Evolutionary conservation across 2,888 invertebrate genomes (phyloP), one percentile per base, ranked within the genome.

Genomic region (Amphipoea oculea): DNA sequence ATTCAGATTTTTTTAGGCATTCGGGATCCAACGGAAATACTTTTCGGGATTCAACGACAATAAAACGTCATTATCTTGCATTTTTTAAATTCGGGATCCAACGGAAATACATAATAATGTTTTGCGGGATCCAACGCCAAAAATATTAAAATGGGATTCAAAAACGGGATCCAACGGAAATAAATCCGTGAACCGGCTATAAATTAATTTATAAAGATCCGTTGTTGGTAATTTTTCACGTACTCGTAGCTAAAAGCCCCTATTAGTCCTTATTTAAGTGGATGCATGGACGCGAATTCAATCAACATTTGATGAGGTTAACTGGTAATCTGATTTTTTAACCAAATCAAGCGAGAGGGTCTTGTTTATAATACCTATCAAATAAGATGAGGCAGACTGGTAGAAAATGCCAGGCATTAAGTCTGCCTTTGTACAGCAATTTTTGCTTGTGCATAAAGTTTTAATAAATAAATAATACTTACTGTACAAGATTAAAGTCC

Each of bases 191-290:
- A 51, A 69, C 36, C 14, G n/a, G 42, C 65, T 0, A 65, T 82
- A 82, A 86, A 86, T 82, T 86, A 65, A 82, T 82, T 86, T 54
- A 42, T 36, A 29, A 29, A 65, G 45, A 68, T 81, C 40, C 51
- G 5, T 4, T 51, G 40, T 82, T 45, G 68, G 51, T 74, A 69
- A 69, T 82, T 82, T 82, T 82, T 82, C 42, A 36, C 69, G 66
- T 48, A 48, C 48, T 48, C 48, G 48, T 36, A 17, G 48, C 2
- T 70, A 62, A 29, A 60, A 63, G 62, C 54, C 72, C 45, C 60
- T 40, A 48, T 80, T 76, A 62, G 23, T 80, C 40, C 51, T 82
- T 81, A 54, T 42, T 45, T 42, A 23, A 68, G 29, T 54, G 23
- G n/a, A 17, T 82, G 60, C 60, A 63, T 57, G 29, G 60, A 73